These are phyloP conservation scores for Poicephalus gulielmi DNA, from an alignment of 2,113 vertebrate species.

Conservation along the genomic window DNA sequence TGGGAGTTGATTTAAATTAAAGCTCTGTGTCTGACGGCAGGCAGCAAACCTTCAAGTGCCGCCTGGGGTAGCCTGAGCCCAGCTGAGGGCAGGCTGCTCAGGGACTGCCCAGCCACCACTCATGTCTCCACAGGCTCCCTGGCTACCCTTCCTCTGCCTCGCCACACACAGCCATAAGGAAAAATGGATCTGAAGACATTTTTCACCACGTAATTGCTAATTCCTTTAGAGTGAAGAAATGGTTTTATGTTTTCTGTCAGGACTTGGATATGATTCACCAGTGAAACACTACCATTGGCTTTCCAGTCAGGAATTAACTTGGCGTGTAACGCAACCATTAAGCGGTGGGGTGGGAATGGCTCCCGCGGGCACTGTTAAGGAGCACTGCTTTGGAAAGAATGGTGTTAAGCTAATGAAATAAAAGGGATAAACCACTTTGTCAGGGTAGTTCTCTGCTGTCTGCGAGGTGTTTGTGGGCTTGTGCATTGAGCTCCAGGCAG, in stretches of 20 bases:
- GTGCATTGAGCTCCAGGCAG: background rate
- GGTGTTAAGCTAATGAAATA: background rate
- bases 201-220: background rate
- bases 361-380: fast-evolving
- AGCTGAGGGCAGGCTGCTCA: background rate
- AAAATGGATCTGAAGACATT: background rate
- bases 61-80: background rate
- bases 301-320: background rate
- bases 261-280: background rate
- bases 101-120: fast-evolving
- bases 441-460: background rate
- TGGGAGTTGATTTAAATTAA: background rate
- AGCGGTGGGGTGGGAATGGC: background rate
- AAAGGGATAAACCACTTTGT: background rate
- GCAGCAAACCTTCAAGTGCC: background rate
- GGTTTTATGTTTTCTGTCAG: background rate
- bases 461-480: background rate
- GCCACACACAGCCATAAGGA: fast-evolving
- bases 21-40: background rate
- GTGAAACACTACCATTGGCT: background rate
- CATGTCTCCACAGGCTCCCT: background rate
- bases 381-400: background rate
- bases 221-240: background rate
- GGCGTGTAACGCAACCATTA: background rate
- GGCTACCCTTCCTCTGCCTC: background rate